Evolutionary conservation across 2,797 vertebrate species (phyloP).

Genomic region (Gymnoscopelus braueri): DNA sequence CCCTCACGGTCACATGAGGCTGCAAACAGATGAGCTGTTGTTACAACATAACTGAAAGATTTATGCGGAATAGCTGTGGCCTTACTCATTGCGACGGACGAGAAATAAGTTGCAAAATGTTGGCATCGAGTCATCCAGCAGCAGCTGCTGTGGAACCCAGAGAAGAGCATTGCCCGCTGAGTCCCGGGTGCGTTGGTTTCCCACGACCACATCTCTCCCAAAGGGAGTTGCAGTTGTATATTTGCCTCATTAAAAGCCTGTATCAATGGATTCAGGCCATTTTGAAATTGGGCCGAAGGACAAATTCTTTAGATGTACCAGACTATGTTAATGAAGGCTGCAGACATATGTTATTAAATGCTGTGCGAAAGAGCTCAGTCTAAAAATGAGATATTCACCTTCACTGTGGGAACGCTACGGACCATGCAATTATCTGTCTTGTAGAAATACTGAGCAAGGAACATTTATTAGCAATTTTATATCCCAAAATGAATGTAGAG

Average conservation of each 20-base stretch:
- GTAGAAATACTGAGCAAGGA: too few relatives aligned
- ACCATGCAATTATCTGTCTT: too few relatives aligned
- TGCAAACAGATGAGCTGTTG: constrained; percentile 67
- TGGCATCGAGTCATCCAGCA: constrained; percentile 56
- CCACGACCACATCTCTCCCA: neutral
- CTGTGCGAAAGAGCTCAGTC: too few relatives aligned
- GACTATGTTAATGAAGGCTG: constrained; percentile 9
- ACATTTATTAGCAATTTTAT: too few relatives aligned
- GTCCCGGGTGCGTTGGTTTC: constrained; percentile 21
- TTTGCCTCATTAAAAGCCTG: constrained; percentile 15
- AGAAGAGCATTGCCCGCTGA: neutral
- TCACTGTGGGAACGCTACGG: too few relatives aligned
- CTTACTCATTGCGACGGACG: constrained; percentile 63
- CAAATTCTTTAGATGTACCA: constrained; percentile 4
- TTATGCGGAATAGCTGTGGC: constrained; percentile 64
- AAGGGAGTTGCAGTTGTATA: constrained; percentile 29
- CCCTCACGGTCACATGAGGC: constrained; percentile 59
- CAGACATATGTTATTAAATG: constrained; percentile 9
- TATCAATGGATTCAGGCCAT: constrained; percentile 10
- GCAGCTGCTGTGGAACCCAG: constrained; percentile 52
- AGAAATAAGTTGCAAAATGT: constrained; percentile 66
- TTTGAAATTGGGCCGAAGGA: constrained; percentile 9
- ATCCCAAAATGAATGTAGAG: too few relatives aligned
- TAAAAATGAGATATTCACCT: too few relatives aligned
- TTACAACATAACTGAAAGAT: constrained; percentile 65